phyloP scores from a whole-genome alignment of 1,140 invertebrate species.

The Lepeophtheirus salmonis region DNA sequence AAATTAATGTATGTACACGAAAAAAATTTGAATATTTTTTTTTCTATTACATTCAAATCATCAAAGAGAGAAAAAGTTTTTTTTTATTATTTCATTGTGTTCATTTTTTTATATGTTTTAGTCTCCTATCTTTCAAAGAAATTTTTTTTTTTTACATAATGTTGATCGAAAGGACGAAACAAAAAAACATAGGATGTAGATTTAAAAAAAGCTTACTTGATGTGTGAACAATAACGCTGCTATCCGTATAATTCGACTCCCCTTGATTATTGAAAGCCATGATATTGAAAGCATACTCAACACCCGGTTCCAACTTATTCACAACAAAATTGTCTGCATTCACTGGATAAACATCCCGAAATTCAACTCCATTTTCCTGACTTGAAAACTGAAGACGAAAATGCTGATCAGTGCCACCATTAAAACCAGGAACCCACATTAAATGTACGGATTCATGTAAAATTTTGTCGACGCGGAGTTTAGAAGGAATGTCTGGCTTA shows the following conservation, averaged over 20 bases:
- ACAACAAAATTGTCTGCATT: slow-evolving; percentile 49
- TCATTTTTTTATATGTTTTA: no score
- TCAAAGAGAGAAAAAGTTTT: no score
- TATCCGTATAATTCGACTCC: slow-evolving; percentile 54
- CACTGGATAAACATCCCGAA: slow-evolving; percentile 47
- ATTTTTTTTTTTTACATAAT: no score
- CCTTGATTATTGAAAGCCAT: slow-evolving; percentile 69
- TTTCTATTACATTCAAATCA: no score
- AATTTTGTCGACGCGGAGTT: slow-evolving; percentile 51
- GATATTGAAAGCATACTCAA: slow-evolving; percentile 68
- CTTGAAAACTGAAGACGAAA: slow-evolving; percentile 53
- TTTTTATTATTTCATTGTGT: no score
- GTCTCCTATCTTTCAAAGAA: no score
- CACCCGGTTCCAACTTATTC: slow-evolving; percentile 49
- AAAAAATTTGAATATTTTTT: no score
- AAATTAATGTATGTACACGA: no score
- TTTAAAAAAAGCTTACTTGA: slow-evolving; percentile 53
- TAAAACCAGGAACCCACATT: slow-evolving; percentile 76
- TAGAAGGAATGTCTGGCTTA: slow-evolving; percentile 5
- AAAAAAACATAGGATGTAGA: no score
- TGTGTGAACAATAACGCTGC: slow-evolving; percentile 52
- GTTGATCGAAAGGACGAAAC: no score
- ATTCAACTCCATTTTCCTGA: slow-evolving; percentile 17
- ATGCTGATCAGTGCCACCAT: slow-evolving; percentile 66
- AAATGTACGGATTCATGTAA: slow-evolving; percentile 70